A percentile compares a stretch with the other conserved stretches of the same genome.
Evolutionary conservation across 2,113 vertebrate genomes (phyloP).

Genomic region (Isichthys henryi): DNA sequence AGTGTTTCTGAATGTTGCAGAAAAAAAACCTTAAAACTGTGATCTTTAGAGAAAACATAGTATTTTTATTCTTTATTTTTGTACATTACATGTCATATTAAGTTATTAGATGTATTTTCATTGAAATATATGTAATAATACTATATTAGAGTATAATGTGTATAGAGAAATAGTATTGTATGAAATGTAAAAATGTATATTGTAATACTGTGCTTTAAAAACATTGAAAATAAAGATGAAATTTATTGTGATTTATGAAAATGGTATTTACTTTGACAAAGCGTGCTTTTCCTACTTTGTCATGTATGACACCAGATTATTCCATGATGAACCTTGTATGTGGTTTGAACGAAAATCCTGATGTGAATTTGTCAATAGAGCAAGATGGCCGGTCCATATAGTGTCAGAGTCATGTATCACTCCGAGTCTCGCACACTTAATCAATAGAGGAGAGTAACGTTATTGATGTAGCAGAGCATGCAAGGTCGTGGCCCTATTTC

Average conservation of each 20-base stretch:
- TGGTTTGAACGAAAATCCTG: neutral
- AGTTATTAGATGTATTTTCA: slow-evolving; percentile 26
- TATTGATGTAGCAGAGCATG: neutral
- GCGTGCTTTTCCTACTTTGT: neutral
- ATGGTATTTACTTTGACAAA: neutral
- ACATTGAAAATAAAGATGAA: slow-evolving; percentile 14
- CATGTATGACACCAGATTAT: neutral
- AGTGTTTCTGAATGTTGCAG: slow-evolving; percentile 13
- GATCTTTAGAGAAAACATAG: slow-evolving; percentile 19
- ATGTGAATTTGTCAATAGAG: neutral
- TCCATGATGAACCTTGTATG: neutral
- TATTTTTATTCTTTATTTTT: slow-evolving; percentile 39
- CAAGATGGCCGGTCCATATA: neutral
- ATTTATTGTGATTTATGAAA: slow-evolving; percentile 5
- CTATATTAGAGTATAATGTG: neutral
- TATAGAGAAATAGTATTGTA: slow-evolving; percentile 7
- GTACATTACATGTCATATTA: slow-evolving; percentile 23
- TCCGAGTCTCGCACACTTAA: neutral
- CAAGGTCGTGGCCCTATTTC: neutral
- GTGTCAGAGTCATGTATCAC: neutral
- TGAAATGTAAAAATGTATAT: slow-evolving; percentile 21
- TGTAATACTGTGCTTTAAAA: slow-evolving; percentile 25
- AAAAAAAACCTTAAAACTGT: slow-evolving; percentile 13
- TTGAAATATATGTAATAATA: slow-evolving; percentile 11
- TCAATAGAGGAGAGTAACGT: neutral